These are phyloP conservation scores for Cremastinae sp. DNA, from an alignment of 2,888 invertebrate genomes.

Conservation along the genomic window DNA sequence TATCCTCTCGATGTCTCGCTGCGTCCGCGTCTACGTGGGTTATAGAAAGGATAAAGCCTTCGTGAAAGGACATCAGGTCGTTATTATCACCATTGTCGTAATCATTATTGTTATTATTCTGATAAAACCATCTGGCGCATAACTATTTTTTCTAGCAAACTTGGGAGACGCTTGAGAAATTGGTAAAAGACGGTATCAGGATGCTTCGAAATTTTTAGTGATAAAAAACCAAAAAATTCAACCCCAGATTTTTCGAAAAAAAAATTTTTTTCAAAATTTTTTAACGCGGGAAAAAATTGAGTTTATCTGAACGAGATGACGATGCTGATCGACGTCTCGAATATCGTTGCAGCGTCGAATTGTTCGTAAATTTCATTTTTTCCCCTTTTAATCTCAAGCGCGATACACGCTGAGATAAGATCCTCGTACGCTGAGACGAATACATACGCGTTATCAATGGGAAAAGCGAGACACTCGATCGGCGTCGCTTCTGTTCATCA, in stretches of 20 bases:
- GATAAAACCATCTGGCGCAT: neutral
- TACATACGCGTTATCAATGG: slow-evolving; percentile 47
- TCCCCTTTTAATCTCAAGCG: slow-evolving; percentile 37
- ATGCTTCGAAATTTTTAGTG: neutral
- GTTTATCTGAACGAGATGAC: no score
- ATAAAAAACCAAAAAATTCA: neutral
- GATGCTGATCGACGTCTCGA: neutral
- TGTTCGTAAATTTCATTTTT: neutral
- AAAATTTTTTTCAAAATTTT: neutral
- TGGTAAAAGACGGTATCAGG: neutral
- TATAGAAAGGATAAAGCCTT: slow-evolving; percentile 23
- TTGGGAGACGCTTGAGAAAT: no score
- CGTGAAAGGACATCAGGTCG: slow-evolving; percentile 32
- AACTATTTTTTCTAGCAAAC: neutral
- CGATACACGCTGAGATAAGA: slow-evolving; percentile 54
- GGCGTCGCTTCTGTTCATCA: no score
- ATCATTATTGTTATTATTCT: neutral
- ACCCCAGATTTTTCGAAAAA: neutral
- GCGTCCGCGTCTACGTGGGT: neutral
- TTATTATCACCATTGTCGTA: neutral
- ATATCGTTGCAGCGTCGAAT: slow-evolving; percentile 19
- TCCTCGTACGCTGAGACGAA: slow-evolving; percentile 20
- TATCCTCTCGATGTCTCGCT: neutral
- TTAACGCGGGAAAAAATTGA: neutral
- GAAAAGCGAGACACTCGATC: slow-evolving; percentile 29